Evolutionary conservation across 2,113 vertebrate species (phyloP).

Genomic region (Ageneiosus marmoratus): DNA sequence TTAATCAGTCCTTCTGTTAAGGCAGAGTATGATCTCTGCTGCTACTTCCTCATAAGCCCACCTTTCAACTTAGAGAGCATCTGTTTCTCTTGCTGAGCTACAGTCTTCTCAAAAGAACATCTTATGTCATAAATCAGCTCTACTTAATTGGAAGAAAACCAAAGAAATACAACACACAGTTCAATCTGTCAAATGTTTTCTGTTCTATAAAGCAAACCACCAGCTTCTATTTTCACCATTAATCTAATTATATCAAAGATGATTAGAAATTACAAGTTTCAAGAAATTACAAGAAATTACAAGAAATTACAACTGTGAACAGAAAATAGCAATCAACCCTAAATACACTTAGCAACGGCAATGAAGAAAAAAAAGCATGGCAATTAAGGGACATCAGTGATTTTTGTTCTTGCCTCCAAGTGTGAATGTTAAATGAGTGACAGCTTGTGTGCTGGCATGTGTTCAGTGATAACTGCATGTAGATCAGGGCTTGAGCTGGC

Average conservation of each 20-base stretch:
- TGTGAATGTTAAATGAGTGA: slow-evolving; percentile 44
- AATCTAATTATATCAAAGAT: neutral
- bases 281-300: too few relatives aligned
- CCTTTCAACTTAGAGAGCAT: slow-evolving; percentile 55
- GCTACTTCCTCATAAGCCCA: slow-evolving; percentile 59
- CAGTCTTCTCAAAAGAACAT: slow-evolving; percentile 52
- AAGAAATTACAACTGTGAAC: neutral
- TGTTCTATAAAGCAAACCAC: neutral
- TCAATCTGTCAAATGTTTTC: slow-evolving; percentile 21
- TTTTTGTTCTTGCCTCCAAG: slow-evolving; percentile 18
- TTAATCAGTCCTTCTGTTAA: slow-evolving; percentile 63
- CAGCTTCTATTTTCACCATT: neutral
- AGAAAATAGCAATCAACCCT: neutral
- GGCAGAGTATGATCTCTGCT: slow-evolving; percentile 26
- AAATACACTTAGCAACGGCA: neutral
- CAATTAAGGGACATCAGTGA: slow-evolving; percentile 20
- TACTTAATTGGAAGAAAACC: slow-evolving; percentile 24
- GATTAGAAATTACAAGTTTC: neutral
- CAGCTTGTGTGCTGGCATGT: slow-evolving; percentile 32
- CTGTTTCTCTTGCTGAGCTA: slow-evolving; percentile 46
- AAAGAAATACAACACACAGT: neutral
- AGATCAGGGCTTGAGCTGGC: slow-evolving; percentile 29
- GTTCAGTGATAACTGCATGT: slow-evolving; percentile 14
- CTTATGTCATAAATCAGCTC: slow-evolving; percentile 58
- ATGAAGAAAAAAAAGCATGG: neutral